A percentile compares a stretch with the other conserved stretches of the same genome.
Evolutionary conservation across 2,797 vertebrate genomes (phyloP).

Genomic region (Tympanoctomys barrerae): DNA sequence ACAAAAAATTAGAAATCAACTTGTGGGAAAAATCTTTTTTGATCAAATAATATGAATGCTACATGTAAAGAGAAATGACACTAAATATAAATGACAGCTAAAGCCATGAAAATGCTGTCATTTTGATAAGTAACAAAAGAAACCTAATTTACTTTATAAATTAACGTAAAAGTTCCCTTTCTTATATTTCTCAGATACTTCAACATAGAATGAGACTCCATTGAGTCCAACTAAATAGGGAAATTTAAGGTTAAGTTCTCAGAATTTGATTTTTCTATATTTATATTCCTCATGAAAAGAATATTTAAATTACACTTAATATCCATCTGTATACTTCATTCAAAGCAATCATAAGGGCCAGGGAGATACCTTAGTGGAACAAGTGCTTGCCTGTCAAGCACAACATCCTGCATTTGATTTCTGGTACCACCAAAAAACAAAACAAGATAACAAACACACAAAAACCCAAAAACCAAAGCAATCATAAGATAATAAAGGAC

Average conservation of each 20-base stretch:
- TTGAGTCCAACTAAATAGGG: neutral
- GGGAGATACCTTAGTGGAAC: no score
- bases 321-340: slow-evolving; percentile 13
- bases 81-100: slow-evolving; percentile 25
- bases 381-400: no score
- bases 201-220: neutral
- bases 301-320: slow-evolving; percentile 2
- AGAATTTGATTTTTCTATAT: neutral
- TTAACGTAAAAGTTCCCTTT: neutral
- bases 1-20: slow-evolving; percentile 36
- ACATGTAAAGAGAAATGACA: neutral
- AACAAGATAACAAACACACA: no score
- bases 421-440: no score
- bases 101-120: slow-evolving; percentile 40
- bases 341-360: neutral
- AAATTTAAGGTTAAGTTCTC: neutral
- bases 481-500: neutral
- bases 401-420: no score
- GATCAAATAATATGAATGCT: neutral
- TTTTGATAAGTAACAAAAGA: slow-evolving; percentile 54
- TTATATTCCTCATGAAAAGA: neutral
- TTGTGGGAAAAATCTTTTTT: neutral
- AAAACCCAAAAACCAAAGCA: neutral
- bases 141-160: slow-evolving; percentile 48
- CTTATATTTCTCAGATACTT: slow-evolving; percentile 59